Evolutionary conservation across 2,888 invertebrate species (phyloP).

Genomic region (Amphipyra berbera): DNA sequence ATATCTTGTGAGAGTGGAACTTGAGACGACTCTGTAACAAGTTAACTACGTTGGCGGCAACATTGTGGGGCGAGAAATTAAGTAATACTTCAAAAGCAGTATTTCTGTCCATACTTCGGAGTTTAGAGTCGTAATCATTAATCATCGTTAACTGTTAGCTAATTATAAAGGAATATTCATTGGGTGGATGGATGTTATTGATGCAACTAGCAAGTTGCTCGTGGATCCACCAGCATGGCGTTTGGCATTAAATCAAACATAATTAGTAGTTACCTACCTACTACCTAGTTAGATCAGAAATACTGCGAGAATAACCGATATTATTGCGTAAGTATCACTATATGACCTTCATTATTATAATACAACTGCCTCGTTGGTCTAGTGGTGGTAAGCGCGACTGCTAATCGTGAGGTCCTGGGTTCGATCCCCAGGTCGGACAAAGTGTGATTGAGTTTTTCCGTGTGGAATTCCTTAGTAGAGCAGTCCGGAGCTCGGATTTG

Average conservation of each 20-base stretch:
- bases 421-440: too few relatives aligned
- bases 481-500: too few relatives aligned
- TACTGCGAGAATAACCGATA: not conserved
- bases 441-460: too few relatives aligned
- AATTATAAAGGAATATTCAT: constrained; percentile 34
- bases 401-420: too few relatives aligned
- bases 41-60: not conserved
- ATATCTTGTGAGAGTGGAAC: not conserved
- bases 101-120: constrained; percentile 10
- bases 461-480: too few relatives aligned
- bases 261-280: not conserved
- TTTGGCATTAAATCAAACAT: constrained; percentile 1
- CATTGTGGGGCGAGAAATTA: constrained; percentile 11
- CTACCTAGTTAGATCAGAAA: not conserved
- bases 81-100: constrained; percentile 26
- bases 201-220: not conserved
- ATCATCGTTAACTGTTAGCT: constrained; percentile 40
- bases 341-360: too few relatives aligned
- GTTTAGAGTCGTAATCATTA: constrained; percentile 36
- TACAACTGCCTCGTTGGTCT: too few relatives aligned
- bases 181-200: constrained; percentile 2
- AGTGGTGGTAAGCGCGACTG: too few relatives aligned
- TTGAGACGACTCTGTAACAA: constrained; percentile 2
- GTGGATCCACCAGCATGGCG: too few relatives aligned
- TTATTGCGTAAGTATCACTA: too few relatives aligned